Evolutionary conservation across 2,797 vertebrate species (phyloP).

Genomic region (Neostethus bicornis): DNA sequence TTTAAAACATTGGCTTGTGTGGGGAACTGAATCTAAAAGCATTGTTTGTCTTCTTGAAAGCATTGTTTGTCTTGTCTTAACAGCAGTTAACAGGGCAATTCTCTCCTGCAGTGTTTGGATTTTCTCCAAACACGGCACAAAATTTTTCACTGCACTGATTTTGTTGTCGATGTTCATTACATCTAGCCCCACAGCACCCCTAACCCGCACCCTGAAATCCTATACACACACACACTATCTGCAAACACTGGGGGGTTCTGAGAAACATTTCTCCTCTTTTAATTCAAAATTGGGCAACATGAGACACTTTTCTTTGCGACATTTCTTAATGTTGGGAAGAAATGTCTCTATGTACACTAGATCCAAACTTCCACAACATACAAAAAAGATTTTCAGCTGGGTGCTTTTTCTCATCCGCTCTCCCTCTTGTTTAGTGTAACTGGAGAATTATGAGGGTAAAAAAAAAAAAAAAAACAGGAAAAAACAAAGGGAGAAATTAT

Average conservation of each 20-base stretch:
- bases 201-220: constrained; percentile 62
- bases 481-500: constrained; percentile 38
- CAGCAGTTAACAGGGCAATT: constrained; percentile 42
- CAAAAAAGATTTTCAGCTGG: constrained; percentile 57
- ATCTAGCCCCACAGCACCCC: constrained; percentile 56
- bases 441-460: constrained; percentile 57
- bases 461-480: constrained; percentile 37
- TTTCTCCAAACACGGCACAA: too few species aligned
- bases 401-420: constrained; percentile 63
- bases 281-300: constrained; percentile 62
- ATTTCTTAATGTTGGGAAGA: too few species aligned
- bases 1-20: constrained; percentile 5
- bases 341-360: constrained; percentile 70
- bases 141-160: too few species aligned
- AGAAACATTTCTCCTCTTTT: constrained; percentile 51
- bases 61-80: constrained; percentile 52
- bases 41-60: constrained; percentile 52
- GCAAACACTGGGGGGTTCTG: constrained; percentile 44
- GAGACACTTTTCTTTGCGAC: constrained; percentile 63
- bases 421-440: constrained; percentile 41
- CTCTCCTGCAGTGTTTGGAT: constrained; percentile 65
- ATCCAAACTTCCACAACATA: constrained; percentile 49
- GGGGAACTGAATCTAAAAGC: constrained; percentile 34
- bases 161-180: constrained; percentile 72
- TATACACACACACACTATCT: constrained; percentile 57